Conservation (phyloP, 2,888 invertebrate genomes). For the Cabera pusaria region DNA sequence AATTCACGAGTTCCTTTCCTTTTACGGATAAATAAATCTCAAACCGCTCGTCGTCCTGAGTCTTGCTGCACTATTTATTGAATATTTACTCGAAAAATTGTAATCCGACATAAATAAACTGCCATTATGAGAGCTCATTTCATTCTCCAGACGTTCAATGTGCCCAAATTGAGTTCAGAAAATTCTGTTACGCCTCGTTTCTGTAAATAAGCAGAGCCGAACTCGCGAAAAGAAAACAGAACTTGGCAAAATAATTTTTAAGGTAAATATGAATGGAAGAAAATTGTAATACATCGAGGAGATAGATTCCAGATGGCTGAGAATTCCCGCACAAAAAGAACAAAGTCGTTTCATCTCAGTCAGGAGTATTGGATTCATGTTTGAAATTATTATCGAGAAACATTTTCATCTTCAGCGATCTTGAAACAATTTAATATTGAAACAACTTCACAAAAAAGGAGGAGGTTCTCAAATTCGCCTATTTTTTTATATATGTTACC, state of each 20-base stretch:
- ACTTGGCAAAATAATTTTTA: slow-evolving; percentile 45
- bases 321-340: slow-evolving; percentile 46
- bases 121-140: slow-evolving; percentile 41
- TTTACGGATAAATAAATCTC: slow-evolving; percentile 31
- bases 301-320: slow-evolving; percentile 60
- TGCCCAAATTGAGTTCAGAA: slow-evolving; percentile 56
- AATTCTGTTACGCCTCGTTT: slow-evolving; percentile 56
- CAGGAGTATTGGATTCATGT: slow-evolving; percentile 47
- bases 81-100: slow-evolving; percentile 19
- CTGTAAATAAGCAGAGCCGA: slow-evolving; percentile 49
- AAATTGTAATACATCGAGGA: slow-evolving; percentile 54
- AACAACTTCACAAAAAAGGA: no score
- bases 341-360: slow-evolving; percentile 46
- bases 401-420: slow-evolving; percentile 28
- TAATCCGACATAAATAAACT: slow-evolving; percentile 30
- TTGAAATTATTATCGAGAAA: slow-evolving; percentile 34
- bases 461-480: no score
- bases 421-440: no score
- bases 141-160: slow-evolving; percentile 60
- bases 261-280: slow-evolving; percentile 53
- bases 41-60: slow-evolving; percentile 21
- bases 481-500: no score
- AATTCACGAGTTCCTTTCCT: slow-evolving; percentile 53
- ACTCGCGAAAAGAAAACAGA: slow-evolving; percentile 51
- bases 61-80: slow-evolving; percentile 16